Evolutionary conservation across 1,140 invertebrate genomes (phyloP).

Genomic region (Ectropis grisescens): DNA sequence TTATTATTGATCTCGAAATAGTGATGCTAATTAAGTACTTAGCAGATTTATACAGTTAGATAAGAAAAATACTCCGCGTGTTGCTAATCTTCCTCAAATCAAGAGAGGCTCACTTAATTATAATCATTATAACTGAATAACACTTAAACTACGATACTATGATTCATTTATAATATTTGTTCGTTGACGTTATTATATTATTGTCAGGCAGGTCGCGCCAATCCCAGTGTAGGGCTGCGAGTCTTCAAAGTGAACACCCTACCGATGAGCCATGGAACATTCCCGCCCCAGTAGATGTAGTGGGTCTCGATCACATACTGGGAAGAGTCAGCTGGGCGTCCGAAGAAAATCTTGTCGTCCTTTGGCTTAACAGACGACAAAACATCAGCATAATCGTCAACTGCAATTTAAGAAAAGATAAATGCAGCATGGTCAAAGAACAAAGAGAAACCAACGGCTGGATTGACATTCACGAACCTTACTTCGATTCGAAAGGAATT

Average conservation of each 20-base stretch:
- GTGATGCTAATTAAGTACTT: too few species aligned
- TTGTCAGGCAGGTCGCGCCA: constrained; percentile 79
- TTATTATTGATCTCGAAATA: too few species aligned
- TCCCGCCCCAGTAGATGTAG: constrained; percentile 64
- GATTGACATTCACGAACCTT: constrained; percentile 51
- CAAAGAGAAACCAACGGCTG: constrained; percentile 55
- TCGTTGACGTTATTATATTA: constrained; percentile 7
- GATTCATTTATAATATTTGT: too few species aligned
- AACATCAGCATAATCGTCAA: constrained; percentile 75
- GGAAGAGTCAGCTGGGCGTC: constrained; percentile 84
- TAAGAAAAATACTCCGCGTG: too few species aligned
- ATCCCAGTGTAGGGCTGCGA: constrained; percentile 80
- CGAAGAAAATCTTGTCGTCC: constrained; percentile 76
- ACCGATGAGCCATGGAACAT: constrained; percentile 37
- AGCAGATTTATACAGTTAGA: too few species aligned
- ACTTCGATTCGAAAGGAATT: constrained; percentile 59
- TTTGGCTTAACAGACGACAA: constrained; percentile 91
- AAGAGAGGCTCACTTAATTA: too few species aligned
- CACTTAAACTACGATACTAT: too few species aligned
- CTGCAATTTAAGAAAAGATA: constrained; percentile 62
- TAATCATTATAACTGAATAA: too few species aligned
- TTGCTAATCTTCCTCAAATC: too few species aligned
- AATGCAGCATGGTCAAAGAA: constrained; percentile 58
- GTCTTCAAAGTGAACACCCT: constrained; percentile 66
- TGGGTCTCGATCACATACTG: constrained; percentile 66